Evolutionary conservation across 2,797 vertebrate species (phyloP), one percentile per base, ranked within the genome.

Genomic region (Spondyliosoma cantharus): DNA sequence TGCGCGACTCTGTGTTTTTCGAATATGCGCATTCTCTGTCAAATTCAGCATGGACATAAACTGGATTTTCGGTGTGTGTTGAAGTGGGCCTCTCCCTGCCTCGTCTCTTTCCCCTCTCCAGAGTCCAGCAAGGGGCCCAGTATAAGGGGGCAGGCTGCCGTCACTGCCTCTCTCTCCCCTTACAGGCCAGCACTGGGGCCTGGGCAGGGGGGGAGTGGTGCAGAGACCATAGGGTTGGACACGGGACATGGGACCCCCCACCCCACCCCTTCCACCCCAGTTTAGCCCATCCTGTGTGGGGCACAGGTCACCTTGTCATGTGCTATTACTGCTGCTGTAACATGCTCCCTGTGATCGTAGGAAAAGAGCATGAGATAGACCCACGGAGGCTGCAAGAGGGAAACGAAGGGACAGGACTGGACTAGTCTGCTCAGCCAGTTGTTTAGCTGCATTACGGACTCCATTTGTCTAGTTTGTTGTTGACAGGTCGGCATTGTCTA

Each of bases 241-340:
- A 94, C 76, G 81, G 87, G 87, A 93, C 93, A 90, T 88, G 83
- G 89, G 82, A 89, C 90, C 92, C 92, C 84, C 84, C 81, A 75
- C 92, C 84, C 84, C 81, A 75, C 79, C 82, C 71, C 52, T 70
- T 77, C 88, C 83, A 87, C 86, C 82, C 87, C 83, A 89, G 87
- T 92, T 87, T 92, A 92, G 91, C 85, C 92, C 92, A 92, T 93
- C 91, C 88, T 91, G 93, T 93, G 91, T 93, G 91, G 93, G 92
- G 89, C 93, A 94, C 91, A 93, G 93, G 93, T 94, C 93, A 93
- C 91, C 92, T 93, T 91, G 92, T 94, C 93, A 93, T 93, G 92
- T 93, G 92, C 92, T 93, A 81, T 90, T 90, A 91, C 85, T 84
- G 88, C 86, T 84, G 90, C 87, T 84, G 90, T 87, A 91, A 91